Conservation (phyloP, 2,797 vertebrate species). For the Aphelocoma californica region DNA sequence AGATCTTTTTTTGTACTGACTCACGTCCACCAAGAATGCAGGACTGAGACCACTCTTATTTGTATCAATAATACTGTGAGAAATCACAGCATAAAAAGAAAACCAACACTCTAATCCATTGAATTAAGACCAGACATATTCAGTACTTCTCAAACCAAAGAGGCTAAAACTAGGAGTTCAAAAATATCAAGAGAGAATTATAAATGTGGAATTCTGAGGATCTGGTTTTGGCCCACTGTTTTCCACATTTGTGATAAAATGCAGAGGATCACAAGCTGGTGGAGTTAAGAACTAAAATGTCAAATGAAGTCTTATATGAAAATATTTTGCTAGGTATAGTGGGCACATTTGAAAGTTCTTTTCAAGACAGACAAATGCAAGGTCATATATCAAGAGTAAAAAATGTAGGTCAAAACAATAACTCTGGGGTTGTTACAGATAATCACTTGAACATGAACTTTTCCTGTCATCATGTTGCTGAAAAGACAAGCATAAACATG, state of each 20-base stretch:
- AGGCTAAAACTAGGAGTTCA: neutral
- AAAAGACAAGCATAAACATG: neutral
- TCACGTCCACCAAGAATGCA: neutral
- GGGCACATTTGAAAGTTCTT: neutral
- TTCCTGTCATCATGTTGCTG: neutral
- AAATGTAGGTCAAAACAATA: neutral
- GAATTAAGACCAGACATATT: neutral
- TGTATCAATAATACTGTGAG: neutral
- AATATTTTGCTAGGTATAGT: neutral
- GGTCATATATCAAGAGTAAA: neutral
- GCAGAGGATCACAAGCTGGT: neutral
- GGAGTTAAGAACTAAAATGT: neutral
- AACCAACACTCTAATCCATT: neutral
- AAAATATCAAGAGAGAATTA: neutral
- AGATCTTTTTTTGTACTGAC: neutral
- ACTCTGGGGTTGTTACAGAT: neutral
- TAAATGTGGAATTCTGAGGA: neutral
- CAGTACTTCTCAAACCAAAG: neutral
- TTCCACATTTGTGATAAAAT: neutral
- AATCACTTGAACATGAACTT: neutral
- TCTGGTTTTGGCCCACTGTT: neutral
- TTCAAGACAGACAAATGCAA: neutral
- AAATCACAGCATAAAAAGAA: neutral
- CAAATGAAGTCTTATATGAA: neutral
- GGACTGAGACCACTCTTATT: neutral